Evolutionary conservation across 2,888 invertebrate genomes (phyloP).

Genomic region (Podabrus alpinus): DNA sequence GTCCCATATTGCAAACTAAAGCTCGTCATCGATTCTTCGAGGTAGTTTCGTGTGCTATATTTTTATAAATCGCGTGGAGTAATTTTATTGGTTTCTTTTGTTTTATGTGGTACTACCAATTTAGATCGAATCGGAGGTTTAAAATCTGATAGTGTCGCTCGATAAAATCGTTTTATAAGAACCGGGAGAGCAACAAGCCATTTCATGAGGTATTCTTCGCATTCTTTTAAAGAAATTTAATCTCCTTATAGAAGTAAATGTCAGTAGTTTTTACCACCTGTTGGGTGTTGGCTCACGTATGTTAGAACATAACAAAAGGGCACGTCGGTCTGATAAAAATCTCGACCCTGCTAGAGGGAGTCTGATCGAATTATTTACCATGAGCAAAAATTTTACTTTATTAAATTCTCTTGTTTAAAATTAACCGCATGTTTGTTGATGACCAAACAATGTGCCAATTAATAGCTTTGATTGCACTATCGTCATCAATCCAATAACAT

Average conservation of each 20-base stretch:
- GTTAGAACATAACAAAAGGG: neutral
- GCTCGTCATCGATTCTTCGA: neutral
- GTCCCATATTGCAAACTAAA: neutral
- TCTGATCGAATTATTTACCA: neutral
- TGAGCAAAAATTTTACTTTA: neutral
- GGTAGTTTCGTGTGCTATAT: neutral
- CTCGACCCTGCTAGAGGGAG: neutral
- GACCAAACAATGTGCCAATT: neutral
- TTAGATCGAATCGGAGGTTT: neutral
- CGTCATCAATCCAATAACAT: slow-evolving; percentile 7
- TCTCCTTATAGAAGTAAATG: neutral
- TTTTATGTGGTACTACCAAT: neutral
- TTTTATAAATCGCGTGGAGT: neutral
- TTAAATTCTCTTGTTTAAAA: neutral
- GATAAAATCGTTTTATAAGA: neutral
- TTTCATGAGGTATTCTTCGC: neutral
- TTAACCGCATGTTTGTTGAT: neutral
- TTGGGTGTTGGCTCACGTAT: neutral
- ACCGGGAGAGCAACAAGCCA: neutral
- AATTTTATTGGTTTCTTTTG: neutral
- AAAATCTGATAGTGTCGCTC: neutral
- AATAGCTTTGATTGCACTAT: neutral
- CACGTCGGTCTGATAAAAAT: neutral
- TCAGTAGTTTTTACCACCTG: slow-evolving; percentile 4
- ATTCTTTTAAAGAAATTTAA: slow-evolving; percentile 2